Conservation (phyloP, 2,888 invertebrate species). For the Odontothrips loti region DNA sequence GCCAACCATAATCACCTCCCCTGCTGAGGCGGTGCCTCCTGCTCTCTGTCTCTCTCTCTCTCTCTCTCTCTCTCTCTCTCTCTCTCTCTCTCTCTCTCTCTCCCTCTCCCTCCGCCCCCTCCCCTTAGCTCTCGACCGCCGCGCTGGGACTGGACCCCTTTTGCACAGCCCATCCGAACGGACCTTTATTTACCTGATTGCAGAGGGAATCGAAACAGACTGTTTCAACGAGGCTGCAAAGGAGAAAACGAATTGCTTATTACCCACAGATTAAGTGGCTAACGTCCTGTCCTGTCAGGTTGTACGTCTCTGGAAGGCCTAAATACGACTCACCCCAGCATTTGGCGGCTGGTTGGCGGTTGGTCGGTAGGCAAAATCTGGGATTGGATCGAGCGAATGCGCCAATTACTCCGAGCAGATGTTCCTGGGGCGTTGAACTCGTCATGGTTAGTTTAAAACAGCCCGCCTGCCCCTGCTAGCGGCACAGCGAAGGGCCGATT, state of each 20-base stretch:
- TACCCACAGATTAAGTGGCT: not conserved
- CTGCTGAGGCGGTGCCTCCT: not conserved
- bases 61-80: constrained; percentile 13
- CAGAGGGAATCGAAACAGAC: constrained; percentile 12
- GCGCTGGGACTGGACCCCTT: not conserved
- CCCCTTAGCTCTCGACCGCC: not conserved
- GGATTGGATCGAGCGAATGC: no score
- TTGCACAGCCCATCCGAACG: no score
- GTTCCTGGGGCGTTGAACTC: no score
- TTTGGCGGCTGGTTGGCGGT: no score
- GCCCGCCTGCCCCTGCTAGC: no score
- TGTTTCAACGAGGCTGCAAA: not conserved
- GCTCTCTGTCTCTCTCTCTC: constrained; percentile 8
- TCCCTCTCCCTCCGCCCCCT: not conserved
- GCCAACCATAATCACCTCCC: constrained; percentile 24
- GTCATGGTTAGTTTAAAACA: no score
- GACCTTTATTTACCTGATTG: constrained; percentile 17
- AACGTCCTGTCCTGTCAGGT: not conserved
- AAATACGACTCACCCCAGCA: no score
- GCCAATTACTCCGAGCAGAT: no score
- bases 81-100: constrained; percentile 18
- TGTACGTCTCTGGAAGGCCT: no score
- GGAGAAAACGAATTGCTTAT: not conserved
- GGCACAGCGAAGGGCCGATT: no score
- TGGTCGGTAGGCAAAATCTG: no score